A percentile compares a stretch with the other conserved stretches of the same genome.
Evolutionary conservation across 2,113 vertebrate genomes (phyloP).

Genomic region (Catharus minimus): DNA sequence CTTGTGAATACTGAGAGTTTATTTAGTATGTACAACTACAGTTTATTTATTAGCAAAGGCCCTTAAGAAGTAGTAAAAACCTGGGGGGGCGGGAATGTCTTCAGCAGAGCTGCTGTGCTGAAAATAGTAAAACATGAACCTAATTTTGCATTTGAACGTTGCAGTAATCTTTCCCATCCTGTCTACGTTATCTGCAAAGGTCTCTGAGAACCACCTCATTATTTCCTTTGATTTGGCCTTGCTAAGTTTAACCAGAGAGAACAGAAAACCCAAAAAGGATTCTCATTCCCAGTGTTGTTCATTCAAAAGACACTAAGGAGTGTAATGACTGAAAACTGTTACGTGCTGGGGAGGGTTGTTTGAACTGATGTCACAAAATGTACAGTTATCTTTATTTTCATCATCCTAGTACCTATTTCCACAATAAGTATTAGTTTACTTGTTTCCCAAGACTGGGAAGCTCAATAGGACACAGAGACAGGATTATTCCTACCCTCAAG

Average conservation of each 20-base stretch:
- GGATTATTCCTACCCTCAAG: background rate
- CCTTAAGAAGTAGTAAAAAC: slow-evolving; percentile 67
- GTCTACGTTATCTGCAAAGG: background rate
- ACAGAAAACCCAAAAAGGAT: background rate
- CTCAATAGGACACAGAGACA: background rate
- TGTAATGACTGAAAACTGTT: background rate
- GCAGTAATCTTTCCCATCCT: slow-evolving; percentile 19
- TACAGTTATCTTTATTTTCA: background rate
- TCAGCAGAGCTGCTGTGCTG: slow-evolving; percentile 52
- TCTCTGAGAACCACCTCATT: background rate
- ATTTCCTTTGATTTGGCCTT: background rate
- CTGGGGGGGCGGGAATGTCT: background rate
- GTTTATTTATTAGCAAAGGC: slow-evolving; percentile 70
- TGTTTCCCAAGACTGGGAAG: background rate
- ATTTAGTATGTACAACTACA: slow-evolving; percentile 70
- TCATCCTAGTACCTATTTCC: background rate
- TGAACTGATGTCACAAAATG: background rate
- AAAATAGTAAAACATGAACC: slow-evolving; percentile 38
- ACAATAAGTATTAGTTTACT: background rate
- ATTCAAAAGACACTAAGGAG: background rate
- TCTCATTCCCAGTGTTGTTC: background rate
- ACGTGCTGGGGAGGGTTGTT: background rate
- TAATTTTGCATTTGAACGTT: slow-evolving; percentile 49
- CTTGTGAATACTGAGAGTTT: slow-evolving; percentile 81
- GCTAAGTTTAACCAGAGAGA: background rate